Percentiles rank a stretch among this genome's conserved stretches.
phyloP scores from a whole-genome alignment of 2,888 invertebrate species.

The Agrotis clavis region DNA sequence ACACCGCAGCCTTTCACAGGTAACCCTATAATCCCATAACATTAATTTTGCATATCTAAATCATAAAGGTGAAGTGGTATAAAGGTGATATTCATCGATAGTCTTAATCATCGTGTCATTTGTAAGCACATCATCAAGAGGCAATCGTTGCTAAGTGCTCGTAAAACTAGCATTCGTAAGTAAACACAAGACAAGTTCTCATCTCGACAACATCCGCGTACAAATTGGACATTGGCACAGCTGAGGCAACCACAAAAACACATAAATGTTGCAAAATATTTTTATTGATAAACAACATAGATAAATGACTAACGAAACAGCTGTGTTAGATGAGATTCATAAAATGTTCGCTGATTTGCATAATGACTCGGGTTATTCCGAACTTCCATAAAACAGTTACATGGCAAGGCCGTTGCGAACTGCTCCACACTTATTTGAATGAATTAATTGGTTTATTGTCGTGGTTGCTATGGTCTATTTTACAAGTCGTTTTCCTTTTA shows the following conservation, averaged over 20 bases:
- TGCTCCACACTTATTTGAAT: slow-evolving; percentile 48
- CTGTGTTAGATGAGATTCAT: slow-evolving; percentile 69
- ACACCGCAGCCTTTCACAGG: not conserved
- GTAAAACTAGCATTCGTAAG: slow-evolving; percentile 33
- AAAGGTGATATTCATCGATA: slow-evolving; percentile 4
- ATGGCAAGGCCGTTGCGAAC: slow-evolving; percentile 76
- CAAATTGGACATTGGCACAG: slow-evolving; percentile 52
- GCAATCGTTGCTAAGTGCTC: slow-evolving; percentile 41
- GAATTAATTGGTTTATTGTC: slow-evolving; percentile 52
- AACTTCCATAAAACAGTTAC: slow-evolving; percentile 78
- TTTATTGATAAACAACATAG: slow-evolving; percentile 68
- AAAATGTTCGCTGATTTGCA: slow-evolving; percentile 72
- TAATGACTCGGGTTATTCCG: slow-evolving; percentile 77
- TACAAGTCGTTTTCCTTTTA: slow-evolving; percentile 24
- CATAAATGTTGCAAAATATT: slow-evolving; percentile 63
- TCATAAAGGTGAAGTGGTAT: slow-evolving; percentile 13
- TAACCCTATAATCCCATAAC: not conserved
- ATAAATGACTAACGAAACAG: slow-evolving; percentile 68
- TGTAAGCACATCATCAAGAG: slow-evolving; percentile 36
- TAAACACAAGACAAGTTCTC: slow-evolving; percentile 37
- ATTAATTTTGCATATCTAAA: slow-evolving; percentile 24
- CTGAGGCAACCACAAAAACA: slow-evolving; percentile 47
- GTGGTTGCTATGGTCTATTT: slow-evolving; percentile 58
- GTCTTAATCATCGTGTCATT: slow-evolving; percentile 46
- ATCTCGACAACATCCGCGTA: slow-evolving; percentile 58